Base-by-base conservation (phyloP, 2,888 invertebrate species). In the Chesias legatella region DNA sequence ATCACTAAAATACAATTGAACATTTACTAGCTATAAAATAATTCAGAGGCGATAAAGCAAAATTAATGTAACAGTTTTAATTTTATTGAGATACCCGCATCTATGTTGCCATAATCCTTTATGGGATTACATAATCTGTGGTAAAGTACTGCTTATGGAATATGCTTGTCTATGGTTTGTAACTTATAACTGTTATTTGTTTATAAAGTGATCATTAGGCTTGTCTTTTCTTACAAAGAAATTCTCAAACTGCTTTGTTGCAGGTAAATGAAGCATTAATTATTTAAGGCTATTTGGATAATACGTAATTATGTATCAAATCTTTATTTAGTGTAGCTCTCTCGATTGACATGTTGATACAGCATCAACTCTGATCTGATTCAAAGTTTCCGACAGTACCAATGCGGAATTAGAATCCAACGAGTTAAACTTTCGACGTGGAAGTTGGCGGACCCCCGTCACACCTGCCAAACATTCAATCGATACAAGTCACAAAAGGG, bases 31-130 rank as follows among this genome's bases (percentile, higher is more conserved):
- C 57, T 54, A 67, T 79, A 73, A 75, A 80, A 73, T 73, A 60
- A 79, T 76, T 73, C 61, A 63, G 64, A 50, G 60, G 58, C 63
- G 73, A 67, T 84, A 78, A 84, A 82, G 51, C 63, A 56, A 64
- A 69, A 72, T 67, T 69, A 71, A 65, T 69, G 63, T 68, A 64
- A 67, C 64, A 67, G 66, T 73, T 67, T 60, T 70, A 60, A 74
- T 73, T 79, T 82, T 75, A 82, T 67, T 60, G 63, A 56, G 39
- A 58, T 43, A 56, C 85, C 84, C 84, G 85, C 84, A 65, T 69
- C 44, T 47, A 40, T 33, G 46, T 38, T 34, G 37, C 45, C 45
- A 48, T 61, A 62, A 60, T 58, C 59, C 65, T 63, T 63, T 59
- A 51, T 48, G 41, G 48, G 41, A 42, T 39, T 46, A 48, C 43